A percentile compares a stretch with the other conserved stretches of the same genome.
These are phyloP conservation scores for Dendronephthya gigantea DNA, from an alignment of 64 coral and sea anemone species.

Conservation along the genomic window DNA sequence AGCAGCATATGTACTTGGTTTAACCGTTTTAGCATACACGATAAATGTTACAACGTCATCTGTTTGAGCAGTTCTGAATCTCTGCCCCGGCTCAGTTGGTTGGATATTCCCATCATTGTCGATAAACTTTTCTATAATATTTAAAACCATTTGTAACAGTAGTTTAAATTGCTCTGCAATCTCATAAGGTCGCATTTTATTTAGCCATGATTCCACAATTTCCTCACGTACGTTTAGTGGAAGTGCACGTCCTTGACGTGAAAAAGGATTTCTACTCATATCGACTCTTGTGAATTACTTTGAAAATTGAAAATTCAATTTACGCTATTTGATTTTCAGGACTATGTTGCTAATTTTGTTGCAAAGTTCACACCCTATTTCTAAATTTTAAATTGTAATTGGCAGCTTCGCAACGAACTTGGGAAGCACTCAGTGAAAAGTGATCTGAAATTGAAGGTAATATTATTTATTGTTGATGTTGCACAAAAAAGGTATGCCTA, in stretches of 20 bases:
- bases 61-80: not conserved
- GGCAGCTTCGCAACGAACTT: too few relatives aligned
- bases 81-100: not conserved
- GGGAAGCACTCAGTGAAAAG: too few relatives aligned
- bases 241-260: not conserved
- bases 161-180: not conserved
- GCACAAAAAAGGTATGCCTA: too few relatives aligned
- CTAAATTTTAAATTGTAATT: too few relatives aligned
- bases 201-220: not conserved
- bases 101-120: not conserved
- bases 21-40: not conserved
- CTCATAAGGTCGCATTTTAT: not conserved
- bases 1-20: not conserved
- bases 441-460: too few relatives aligned
- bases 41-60: not conserved
- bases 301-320: too few relatives aligned
- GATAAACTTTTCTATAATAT: not conserved
- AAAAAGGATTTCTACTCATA: not conserved
- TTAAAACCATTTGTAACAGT: not conserved
- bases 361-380: not conserved
- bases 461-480: too few relatives aligned
- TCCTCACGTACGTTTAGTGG: not conserved
- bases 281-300: too few relatives aligned
- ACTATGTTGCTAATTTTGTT: too few relatives aligned
- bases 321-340: too few relatives aligned